Conservation (phyloP, 2,113 vertebrate genomes). For the Ploceus nigricollis region DNA sequence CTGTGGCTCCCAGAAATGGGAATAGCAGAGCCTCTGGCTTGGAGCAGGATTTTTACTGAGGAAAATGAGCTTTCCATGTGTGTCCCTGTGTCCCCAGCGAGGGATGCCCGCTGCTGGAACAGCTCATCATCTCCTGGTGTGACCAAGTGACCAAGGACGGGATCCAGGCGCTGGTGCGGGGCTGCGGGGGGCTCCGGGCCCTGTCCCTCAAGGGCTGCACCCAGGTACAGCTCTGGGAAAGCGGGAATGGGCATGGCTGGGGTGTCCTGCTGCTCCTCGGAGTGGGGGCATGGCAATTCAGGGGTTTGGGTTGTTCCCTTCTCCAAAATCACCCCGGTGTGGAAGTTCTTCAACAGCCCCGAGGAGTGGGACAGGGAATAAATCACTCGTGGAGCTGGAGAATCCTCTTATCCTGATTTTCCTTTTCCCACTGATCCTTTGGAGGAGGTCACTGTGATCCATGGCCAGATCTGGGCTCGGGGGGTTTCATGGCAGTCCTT, state of each 20-base stretch:
- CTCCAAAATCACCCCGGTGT: neutral
- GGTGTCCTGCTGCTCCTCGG: neutral
- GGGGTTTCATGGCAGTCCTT: neutral
- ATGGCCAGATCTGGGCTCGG: neutral
- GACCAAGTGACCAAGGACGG: constrained; percentile 98
- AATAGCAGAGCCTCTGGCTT: neutral
- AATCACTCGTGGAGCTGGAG: neutral
- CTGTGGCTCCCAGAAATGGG: neutral
- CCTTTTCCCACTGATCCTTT: neutral
- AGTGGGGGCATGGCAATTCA: fast-evolving
- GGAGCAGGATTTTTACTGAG: neutral
- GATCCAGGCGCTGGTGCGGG: constrained; percentile 92
- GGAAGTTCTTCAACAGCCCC: neutral
- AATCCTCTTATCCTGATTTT: neutral
- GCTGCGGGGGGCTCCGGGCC: constrained; percentile 88
- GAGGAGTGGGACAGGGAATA: neutral
- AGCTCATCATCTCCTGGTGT: constrained; percentile 98
- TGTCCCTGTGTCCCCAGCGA: constrained; percentile 73
- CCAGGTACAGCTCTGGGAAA: constrained; percentile 75
- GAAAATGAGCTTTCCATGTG: neutral
- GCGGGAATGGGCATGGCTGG: fast-evolving
- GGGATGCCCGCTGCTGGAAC: constrained; percentile 95
- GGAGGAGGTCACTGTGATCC: neutral
- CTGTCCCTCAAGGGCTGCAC: constrained; percentile 97
- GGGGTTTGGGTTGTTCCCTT: no score